Evolutionary conservation across 1,140 invertebrate species (phyloP), one percentile per base, ranked within the genome.

Genomic region (Antheraea mylitta): DNA sequence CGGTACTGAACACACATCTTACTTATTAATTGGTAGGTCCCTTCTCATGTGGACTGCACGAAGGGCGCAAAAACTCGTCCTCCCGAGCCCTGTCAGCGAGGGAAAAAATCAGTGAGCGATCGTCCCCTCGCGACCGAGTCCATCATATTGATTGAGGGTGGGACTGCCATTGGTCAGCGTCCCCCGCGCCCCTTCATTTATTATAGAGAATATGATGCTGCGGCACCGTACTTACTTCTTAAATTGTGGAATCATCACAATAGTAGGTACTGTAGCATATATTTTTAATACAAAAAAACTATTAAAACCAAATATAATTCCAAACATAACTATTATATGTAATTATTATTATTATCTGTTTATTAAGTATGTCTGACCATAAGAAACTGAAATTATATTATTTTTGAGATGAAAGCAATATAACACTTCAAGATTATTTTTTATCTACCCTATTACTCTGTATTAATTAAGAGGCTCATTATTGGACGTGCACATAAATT

Each of bases 91-190:
- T 91, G 89, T 91, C 89, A 91, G 87, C 83, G 89, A 90, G 87
- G 89, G 87, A 91, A 91, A 91, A 91, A 91, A 91, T 91, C 88
- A 91, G 89, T 91, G 89, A 91, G 86, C 89, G 89, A 91, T 91
- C 89, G 88, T 88, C 89, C 89, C 89, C 89, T 90, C 86, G 87
- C 87, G 87, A 75, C 75, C 79, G 85, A 91, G 87, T 91, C 89
- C 88, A 91, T 91, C 89, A 91, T 91, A 91, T 91, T 91, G 89
- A 91, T 91, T 91, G 89, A 91, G 87, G 87, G 89, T 85, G 89
- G 89, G 83, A 86, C 86, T 78, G 79, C 85, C 87, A 85, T 83
- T 87, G 89, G 86, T 87, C 87, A 89, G 86, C 83, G 77, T 87
- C 85, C 85, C 87, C 83, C 80, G 45, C 82, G 81, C 82, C 82